Evolutionary conservation across 2,888 invertebrate species (phyloP).

Genomic region (Netelia inedita): DNA sequence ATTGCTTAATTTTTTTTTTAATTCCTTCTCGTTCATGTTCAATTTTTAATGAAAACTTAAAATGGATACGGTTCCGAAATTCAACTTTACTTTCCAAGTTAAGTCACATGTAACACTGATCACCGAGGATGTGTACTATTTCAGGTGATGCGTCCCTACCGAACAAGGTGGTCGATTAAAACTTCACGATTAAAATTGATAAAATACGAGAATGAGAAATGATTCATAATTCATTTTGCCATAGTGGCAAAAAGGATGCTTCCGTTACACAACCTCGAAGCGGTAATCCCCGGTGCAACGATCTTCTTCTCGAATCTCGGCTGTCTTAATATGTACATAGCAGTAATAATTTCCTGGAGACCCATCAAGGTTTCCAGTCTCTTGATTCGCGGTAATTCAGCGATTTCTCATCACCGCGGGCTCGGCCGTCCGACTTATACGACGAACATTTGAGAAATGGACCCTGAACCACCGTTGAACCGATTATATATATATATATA

Average conservation of each 20-base stretch:
- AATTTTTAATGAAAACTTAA: too few relatives aligned
- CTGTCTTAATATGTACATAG: conserved; percentile 13
- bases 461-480: too few relatives aligned
- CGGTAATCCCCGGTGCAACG: conserved; percentile 16
- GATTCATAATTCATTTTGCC: conserved; percentile 1
- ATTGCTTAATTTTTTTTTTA: too few relatives aligned
- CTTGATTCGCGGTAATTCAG: conserved; percentile 35
- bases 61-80: too few relatives aligned
- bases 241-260: conserved; percentile 1
- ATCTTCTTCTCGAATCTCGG: conserved; percentile 1
- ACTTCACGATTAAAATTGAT: conserved; percentile 2
- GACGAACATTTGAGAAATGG: conserved; percentile 12
- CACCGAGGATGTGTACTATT: too few relatives aligned
- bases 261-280: conserved; percentile 10
- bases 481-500: too few relatives aligned
- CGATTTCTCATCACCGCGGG: conserved; percentile 15
- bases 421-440: conserved; percentile 19
- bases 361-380: neutral
- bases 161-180: neutral
- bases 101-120: too few relatives aligned
- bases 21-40: too few relatives aligned
- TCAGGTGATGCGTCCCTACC: too few relatives aligned
- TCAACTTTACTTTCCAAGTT: too few relatives aligned
- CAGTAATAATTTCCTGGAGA: conserved; percentile 26
- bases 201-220: neutral